These are phyloP conservation scores for Mechanitis mazaeus DNA, from an alignment of 2,888 invertebrate genomes.

Conservation along the genomic window DNA sequence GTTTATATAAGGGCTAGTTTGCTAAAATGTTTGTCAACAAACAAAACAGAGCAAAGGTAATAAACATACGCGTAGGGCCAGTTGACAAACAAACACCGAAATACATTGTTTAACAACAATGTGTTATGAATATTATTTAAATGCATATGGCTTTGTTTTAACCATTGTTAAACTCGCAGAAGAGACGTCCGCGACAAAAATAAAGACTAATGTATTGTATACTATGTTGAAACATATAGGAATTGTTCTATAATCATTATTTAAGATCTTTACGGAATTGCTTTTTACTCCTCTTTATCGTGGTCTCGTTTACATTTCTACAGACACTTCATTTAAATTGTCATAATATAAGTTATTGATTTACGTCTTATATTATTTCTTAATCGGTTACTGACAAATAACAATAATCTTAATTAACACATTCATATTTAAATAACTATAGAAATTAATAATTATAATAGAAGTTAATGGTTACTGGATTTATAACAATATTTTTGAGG, in stretches of 20 bases:
- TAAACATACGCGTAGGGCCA: conserved; percentile 47
- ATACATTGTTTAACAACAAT: conserved; percentile 63
- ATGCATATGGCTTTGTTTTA: conserved; percentile 46
- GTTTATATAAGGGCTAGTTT: neutral
- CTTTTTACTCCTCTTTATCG: no score
- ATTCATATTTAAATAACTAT: no score
- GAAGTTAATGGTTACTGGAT: no score
- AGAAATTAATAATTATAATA: no score
- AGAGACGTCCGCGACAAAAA: conserved; percentile 21
- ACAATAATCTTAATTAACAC: no score
- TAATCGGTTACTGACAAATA: no score
- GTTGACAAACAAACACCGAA: conserved; percentile 61
- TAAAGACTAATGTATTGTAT: neutral
- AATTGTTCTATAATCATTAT: neutral
- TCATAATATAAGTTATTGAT: no score
- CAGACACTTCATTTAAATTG: no score
- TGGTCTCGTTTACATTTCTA: no score
- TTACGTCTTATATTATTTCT: no score
- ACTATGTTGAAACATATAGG: neutral
- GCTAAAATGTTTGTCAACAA: conserved; percentile 27
- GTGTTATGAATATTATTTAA: conserved; percentile 53
- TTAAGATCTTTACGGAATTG: neutral
- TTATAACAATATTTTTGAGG: no score
- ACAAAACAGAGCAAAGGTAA: conserved; percentile 30
- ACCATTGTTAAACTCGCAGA: conserved; percentile 46